phyloP scores from a whole-genome alignment of 2,888 invertebrate species.

The Pachymerium ferrugineum region DNA sequence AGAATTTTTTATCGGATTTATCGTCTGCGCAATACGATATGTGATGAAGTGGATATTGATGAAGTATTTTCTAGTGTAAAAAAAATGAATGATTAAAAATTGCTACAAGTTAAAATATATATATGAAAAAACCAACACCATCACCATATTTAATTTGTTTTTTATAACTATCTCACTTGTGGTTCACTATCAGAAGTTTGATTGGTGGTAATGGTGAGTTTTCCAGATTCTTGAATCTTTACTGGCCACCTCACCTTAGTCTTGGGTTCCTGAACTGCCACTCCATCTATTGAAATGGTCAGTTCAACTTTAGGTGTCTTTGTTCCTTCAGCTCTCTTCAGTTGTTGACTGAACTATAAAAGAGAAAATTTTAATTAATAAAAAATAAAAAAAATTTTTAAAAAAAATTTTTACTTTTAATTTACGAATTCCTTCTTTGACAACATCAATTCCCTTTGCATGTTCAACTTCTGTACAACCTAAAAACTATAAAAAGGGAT shows the following conservation, averaged over 20 bases:
- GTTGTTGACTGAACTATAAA: slow-evolving; percentile 72
- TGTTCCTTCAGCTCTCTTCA: slow-evolving; percentile 83
- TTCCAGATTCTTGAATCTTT: slow-evolving; percentile 17
- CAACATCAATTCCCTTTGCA: slow-evolving; percentile 95
- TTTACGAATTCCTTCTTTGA: slow-evolving; percentile 94
- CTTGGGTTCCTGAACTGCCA: slow-evolving; percentile 76
- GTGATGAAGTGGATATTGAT: slow-evolving; percentile 92
- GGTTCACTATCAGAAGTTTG: background rate
- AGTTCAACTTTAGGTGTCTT: slow-evolving; percentile 69
- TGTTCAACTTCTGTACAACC: slow-evolving; percentile 92
- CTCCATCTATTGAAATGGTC: slow-evolving; percentile 95
- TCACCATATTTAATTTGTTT: background rate
- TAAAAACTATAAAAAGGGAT: slow-evolving; percentile 63
- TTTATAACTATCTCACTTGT: background rate
- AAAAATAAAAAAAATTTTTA: background rate
- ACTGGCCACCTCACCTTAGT: slow-evolving; percentile 49
- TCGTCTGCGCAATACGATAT: slow-evolving; percentile 99
- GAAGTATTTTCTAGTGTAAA: slow-evolving; percentile 62
- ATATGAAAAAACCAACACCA: background rate
- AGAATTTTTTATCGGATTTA: slow-evolving; percentile 94
- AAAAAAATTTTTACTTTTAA: slow-evolving; percentile 56
- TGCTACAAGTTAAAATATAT: background rate
- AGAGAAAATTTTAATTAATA: slow-evolving; percentile 30
- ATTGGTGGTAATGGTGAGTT: background rate
- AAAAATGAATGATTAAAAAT: background rate